Conservation (phyloP, 2,113 vertebrate species). For the Ivindomyrus marchei region DNA sequence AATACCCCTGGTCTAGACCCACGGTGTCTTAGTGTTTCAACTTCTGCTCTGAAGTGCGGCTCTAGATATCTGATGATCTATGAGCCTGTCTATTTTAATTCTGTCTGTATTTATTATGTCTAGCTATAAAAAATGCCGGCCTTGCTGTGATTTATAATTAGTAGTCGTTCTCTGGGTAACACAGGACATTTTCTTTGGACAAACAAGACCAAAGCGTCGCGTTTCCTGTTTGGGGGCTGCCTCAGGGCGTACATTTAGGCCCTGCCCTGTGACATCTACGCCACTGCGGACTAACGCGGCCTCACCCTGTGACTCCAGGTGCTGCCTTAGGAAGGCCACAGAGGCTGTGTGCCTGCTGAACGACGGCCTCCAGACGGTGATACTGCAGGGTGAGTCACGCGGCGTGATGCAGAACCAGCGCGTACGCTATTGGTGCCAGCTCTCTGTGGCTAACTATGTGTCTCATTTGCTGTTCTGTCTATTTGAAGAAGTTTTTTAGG, state of each 20-base stretch:
- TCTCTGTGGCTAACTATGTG: neutral
- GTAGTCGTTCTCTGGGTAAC: neutral
- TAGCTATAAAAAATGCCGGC: neutral
- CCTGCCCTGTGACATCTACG: neutral
- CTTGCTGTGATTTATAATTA: neutral
- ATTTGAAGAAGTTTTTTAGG: neutral
- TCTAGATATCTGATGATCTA: neutral
- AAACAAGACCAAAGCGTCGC: neutral
- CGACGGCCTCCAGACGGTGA: constrained; percentile 69
- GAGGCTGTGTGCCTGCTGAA: constrained; percentile 75
- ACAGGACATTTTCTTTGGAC: neutral
- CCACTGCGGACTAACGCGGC: neutral
- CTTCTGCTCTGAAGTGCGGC: neutral
- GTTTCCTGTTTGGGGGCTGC: neutral
- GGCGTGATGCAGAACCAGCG: neutral
- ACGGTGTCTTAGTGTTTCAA: neutral
- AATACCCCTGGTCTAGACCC: neutral
- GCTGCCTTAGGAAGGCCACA: constrained; percentile 77
- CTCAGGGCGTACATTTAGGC: neutral
- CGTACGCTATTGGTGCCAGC: neutral
- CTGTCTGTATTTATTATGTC: neutral
- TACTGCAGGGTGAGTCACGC: constrained; percentile 77
- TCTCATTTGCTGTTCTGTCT: neutral
- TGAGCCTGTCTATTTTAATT: neutral
- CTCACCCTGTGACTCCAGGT: constrained; percentile 46